Conservation (phyloP, 2,888 invertebrate genomes). For the Pinctada fucata region DNA sequence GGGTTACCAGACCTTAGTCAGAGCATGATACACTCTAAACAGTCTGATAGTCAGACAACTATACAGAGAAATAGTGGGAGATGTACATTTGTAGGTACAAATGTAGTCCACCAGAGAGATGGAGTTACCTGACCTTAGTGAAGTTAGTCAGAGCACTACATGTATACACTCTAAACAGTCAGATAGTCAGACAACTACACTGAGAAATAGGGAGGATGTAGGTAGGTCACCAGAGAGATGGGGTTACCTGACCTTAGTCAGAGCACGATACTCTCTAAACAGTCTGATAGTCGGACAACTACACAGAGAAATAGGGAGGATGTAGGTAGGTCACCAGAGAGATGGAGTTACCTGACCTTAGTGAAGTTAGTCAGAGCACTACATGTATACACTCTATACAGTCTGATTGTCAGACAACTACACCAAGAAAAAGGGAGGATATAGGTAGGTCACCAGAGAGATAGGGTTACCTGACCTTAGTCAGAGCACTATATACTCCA, state of each 20-base stretch:
- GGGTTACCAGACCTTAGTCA: slow-evolving; percentile 55
- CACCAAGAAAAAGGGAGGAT: slow-evolving; percentile 5
- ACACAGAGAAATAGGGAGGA: slow-evolving; percentile 3
- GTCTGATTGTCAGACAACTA: slow-evolving; percentile 14
- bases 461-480: slow-evolving; percentile 50
- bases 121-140: slow-evolving; percentile 49
- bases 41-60: slow-evolving; percentile 6
- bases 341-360: slow-evolving; percentile 49
- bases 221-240: slow-evolving; percentile 37
- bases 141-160: slow-evolving; percentile 45
- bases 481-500: slow-evolving; percentile 51
- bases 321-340: slow-evolving; percentile 45
- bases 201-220: slow-evolving; percentile 3
- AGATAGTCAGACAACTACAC: slow-evolving; percentile 10
- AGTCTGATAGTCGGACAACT: slow-evolving; percentile 2
- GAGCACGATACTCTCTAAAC: slow-evolving; percentile 46
- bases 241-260: slow-evolving; percentile 54
- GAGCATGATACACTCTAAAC: slow-evolving; percentile 46
- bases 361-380: slow-evolving; percentile 45
- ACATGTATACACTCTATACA: slow-evolving; percentile 33
- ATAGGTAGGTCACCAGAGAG: slow-evolving; percentile 37
- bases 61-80: background rate
- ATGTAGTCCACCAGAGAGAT: slow-evolving; percentile 40
- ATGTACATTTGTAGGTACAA: slow-evolving; percentile 29
- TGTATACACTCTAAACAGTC: slow-evolving; percentile 35